Evolutionary conservation across 1,140 invertebrate species (phyloP).

Genomic region (Drosophila asahinai): DNA sequence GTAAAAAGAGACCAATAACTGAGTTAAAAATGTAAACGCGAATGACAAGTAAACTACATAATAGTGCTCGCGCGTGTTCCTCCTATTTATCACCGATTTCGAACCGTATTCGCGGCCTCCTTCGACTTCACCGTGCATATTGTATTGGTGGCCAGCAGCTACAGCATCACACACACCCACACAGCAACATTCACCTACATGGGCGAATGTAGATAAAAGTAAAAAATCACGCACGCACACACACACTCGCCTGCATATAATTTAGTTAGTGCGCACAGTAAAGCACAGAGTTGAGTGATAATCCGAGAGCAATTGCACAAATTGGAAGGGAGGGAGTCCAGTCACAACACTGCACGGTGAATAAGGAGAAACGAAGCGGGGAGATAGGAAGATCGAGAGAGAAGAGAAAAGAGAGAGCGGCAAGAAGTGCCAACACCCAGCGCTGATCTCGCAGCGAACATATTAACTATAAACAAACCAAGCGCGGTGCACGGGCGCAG

Average conservation of each 20-base stretch:
- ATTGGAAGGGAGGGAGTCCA: slow-evolving; percentile 46
- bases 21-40: slow-evolving; percentile 73
- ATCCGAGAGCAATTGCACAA: slow-evolving; percentile 40
- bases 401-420: slow-evolving; percentile 42
- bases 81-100: slow-evolving; percentile 49
- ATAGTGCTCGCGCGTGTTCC: slow-evolving; percentile 54
- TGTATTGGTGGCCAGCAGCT: slow-evolving; percentile 64
- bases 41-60: slow-evolving; percentile 42
- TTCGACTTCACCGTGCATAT: slow-evolving; percentile 19
- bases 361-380: slow-evolving; percentile 13
- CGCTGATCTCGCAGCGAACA: slow-evolving; percentile 63
- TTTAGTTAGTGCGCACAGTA: slow-evolving; percentile 62
- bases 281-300: slow-evolving; percentile 35
- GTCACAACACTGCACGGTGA: slow-evolving; percentile 20
- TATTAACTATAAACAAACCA: slow-evolving; percentile 72
- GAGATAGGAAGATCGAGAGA: slow-evolving; percentile 16
- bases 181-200: slow-evolving; percentile 41
- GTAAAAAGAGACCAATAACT: slow-evolving; percentile 63
- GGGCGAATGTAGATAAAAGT: slow-evolving; percentile 56
- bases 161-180: slow-evolving; percentile 68
- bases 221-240: slow-evolving; percentile 62
- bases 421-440: slow-evolving; percentile 76
- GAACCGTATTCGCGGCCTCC: slow-evolving; percentile 40
- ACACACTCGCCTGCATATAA: slow-evolving; percentile 66
- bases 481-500: slow-evolving; percentile 50